Base-by-base conservation (phyloP, 2,888 invertebrate species). In the Trisateles emortualis region DNA sequence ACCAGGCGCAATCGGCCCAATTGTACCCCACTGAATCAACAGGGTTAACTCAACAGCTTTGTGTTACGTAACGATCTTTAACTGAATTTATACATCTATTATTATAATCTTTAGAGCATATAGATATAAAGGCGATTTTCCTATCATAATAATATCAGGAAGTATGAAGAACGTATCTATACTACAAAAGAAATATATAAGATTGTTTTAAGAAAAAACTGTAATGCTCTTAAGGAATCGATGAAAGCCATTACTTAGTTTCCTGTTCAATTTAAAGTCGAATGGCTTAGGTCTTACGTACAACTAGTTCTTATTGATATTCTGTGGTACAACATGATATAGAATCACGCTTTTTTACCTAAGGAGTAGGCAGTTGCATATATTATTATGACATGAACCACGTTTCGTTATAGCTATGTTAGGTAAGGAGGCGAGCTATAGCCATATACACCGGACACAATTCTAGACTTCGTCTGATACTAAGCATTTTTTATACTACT, bases 21-120 rank as follows among this genome's bases (percentile, higher is more conserved):
- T 68, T 71, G 61, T 68, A 38, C 61, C 59, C 46, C 52, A 56
- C 66, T 71, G 55, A 67, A 64, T 68, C 68, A 71, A 71, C 71
- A 67, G 64, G 71, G 68, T 57, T 68, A 64, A 59, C 51, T 61
- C 60, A 22, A 59, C 54, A 52, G 51, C 64, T 56, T 71, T 68
- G 52, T 68, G 46, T 66, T 66, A 56, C 50, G 57, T 56, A 57
- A 64, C 64, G 45, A 59, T 60, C 49, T 53, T 53, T 52, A 46
- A 32, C 14, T 14, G 46, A 43, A 40, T 55, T 36, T 13, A 50
- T 44, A 60, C 54, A 62, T 59, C 58, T 48, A 24, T 19, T 19
- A 5, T 50, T 44, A 11, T n/a, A 36, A 42, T 22, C 11, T 43
- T 14, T 42, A 19, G 19, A 36, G 8, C 2, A 19, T 8, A 9